These are phyloP conservation scores for Odontophorus gujanensis DNA, from an alignment of 2,113 vertebrate species.

Conservation along the genomic window DNA sequence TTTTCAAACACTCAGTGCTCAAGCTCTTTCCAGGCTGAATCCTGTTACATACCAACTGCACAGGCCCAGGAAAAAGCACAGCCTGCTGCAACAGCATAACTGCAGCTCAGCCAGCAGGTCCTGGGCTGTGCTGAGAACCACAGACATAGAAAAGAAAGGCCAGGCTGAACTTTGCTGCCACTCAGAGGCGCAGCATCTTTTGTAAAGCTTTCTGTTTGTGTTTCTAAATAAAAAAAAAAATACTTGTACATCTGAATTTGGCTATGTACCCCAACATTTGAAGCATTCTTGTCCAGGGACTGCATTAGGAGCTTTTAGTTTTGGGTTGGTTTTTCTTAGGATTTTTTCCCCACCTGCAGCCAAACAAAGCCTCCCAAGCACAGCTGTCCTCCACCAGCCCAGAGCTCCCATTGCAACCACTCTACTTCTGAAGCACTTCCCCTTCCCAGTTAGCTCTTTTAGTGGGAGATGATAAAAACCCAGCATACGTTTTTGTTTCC, in stretches of 20 bases:
- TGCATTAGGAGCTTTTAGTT: not conserved
- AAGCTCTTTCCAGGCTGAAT: not conserved
- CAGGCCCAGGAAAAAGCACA: not conserved
- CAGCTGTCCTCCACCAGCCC: not conserved
- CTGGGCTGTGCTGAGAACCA: not conserved
- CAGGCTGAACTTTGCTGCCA: not conserved
- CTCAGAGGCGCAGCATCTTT: not conserved
- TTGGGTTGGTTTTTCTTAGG: not conserved
- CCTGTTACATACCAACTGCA: not conserved
- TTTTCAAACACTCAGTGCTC: not conserved
- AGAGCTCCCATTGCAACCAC: not conserved
- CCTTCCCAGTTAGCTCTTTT: not conserved
- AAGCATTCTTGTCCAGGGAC: not conserved
- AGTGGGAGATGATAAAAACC: not conserved
- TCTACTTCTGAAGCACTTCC: not conserved
- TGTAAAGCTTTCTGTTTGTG: not conserved
- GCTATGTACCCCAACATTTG: not conserved
- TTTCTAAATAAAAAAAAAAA: not conserved
- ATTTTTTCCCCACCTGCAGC: not conserved
- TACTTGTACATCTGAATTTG: accelerated
- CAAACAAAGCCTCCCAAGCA: not conserved
- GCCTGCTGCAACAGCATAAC: not conserved
- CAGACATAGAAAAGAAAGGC: not conserved
- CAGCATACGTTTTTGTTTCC: slow-evolving; percentile 1
- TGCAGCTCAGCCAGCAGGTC: not conserved